Conservation (phyloP, 2,113 vertebrate species). For the Circaetus cinerascens region DNA sequence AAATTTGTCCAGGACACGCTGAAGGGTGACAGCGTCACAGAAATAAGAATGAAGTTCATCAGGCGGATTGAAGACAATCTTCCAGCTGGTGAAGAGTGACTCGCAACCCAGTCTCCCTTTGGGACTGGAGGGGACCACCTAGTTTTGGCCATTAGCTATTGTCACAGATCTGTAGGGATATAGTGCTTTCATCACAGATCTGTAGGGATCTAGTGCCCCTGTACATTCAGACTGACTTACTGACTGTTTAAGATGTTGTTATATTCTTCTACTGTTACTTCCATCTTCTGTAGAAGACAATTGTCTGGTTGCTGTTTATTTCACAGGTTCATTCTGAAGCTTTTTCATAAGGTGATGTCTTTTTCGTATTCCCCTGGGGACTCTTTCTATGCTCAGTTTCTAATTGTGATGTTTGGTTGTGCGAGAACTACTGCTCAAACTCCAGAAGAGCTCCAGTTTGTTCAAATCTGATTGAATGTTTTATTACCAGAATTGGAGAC, state of each 20-base stretch:
- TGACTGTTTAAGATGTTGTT: slow-evolving; percentile 59
- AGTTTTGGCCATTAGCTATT: not conserved
- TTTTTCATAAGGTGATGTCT: slow-evolving; percentile 19
- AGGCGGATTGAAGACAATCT: slow-evolving; percentile 97
- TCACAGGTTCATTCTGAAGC: slow-evolving; percentile 42
- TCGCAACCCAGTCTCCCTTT: not conserved
- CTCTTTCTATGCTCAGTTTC: slow-evolving; percentile 5
- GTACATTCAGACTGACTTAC: slow-evolving; percentile 39
- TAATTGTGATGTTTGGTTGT: not conserved
- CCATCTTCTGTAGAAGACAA: slow-evolving; percentile 39
- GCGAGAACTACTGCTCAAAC: not conserved
- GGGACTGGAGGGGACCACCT: slow-evolving; percentile 20
- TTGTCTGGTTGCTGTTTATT: slow-evolving; percentile 41
- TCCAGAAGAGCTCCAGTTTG: not conserved
- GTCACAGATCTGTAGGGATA: not conserved
- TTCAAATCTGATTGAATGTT: not conserved
- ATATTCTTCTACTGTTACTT: slow-evolving; percentile 53
- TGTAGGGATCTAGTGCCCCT: not conserved
- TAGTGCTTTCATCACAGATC: not conserved
- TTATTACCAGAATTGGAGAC: not conserved
- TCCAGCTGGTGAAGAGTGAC: slow-evolving; percentile 94
- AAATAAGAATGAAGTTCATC: slow-evolving; percentile 98
- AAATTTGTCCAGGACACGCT: slow-evolving; percentile 93
- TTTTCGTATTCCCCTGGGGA: slow-evolving; percentile 11
- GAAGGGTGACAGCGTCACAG: slow-evolving; percentile 93